Evolutionary conservation across 2,113 vertebrate species (phyloP).

Genomic region (Picathartes gymnocephalus): DNA sequence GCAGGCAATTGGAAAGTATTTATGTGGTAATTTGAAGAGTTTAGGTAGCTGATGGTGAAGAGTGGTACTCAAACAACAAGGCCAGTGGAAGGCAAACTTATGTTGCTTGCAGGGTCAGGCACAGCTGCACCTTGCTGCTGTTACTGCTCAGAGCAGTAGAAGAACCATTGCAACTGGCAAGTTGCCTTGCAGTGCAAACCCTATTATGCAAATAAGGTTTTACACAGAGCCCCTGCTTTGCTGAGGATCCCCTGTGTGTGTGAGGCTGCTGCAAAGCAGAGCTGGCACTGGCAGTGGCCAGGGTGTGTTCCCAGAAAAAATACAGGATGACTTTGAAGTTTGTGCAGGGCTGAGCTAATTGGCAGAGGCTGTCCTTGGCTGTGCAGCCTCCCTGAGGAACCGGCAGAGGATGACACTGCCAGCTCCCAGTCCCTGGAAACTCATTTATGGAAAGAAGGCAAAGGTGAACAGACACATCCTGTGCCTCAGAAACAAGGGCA

Average conservation of each 20-base stretch:
- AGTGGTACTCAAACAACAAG: background rate
- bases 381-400: background rate
- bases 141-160: fast-evolving
- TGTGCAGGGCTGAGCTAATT: background rate
- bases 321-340: fast-evolving
- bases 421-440: background rate
- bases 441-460: background rate
- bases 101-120: background rate
- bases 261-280: background rate
- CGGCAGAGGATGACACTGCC: background rate
- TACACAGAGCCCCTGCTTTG: background rate
- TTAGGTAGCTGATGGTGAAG: background rate
- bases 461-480: background rate
- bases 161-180: background rate
- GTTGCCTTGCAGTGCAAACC: background rate
- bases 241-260: background rate
- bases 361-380: background rate
- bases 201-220: background rate
- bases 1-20: background rate
- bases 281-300: background rate
- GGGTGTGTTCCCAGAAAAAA: background rate
- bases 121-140: background rate
- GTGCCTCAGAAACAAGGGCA: background rate
- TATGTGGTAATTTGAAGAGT: background rate
- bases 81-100: fast-evolving